Evolutionary conservation across 1,140 invertebrate species (phyloP).

Genomic region (Asobara japonica): DNA sequence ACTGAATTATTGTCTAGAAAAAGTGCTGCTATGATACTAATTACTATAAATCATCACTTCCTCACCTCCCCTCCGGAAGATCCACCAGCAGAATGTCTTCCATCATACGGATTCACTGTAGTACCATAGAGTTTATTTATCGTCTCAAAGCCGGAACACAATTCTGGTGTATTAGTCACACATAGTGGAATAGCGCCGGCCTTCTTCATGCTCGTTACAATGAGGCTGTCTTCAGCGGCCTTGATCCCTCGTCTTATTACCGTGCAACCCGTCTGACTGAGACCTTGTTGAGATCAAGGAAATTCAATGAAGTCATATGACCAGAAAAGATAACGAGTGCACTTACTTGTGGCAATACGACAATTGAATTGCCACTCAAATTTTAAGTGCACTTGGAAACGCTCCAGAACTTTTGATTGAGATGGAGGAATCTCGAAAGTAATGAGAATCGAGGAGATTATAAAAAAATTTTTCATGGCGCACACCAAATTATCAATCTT

Average conservation of each 20-base stretch:
- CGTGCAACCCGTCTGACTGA: constrained; percentile 75
- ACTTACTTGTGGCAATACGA: too few relatives aligned
- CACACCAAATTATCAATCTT: too few relatives aligned
- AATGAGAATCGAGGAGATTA: too few relatives aligned
- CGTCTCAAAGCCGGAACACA: constrained; percentile 77
- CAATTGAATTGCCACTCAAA: too few relatives aligned
- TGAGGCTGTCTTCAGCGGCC: constrained; percentile 71
- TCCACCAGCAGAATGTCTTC: constrained; percentile 73
- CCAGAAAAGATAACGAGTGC: too few relatives aligned
- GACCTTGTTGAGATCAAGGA: constrained; percentile 57
- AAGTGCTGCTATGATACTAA: too few relatives aligned
- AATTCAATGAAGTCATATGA: background rate
- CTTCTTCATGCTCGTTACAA: constrained; percentile 69
- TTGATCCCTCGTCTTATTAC: constrained; percentile 67
- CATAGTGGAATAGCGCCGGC: constrained; percentile 83
- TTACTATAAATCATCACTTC: background rate
- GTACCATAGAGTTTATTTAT: constrained; percentile 76
- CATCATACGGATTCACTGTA: constrained; percentile 84
- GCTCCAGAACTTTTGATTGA: too few relatives aligned
- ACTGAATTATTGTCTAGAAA: too few relatives aligned
- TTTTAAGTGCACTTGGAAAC: too few relatives aligned
- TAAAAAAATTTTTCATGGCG: too few relatives aligned
- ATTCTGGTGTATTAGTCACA: constrained; percentile 85
- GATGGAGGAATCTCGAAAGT: too few relatives aligned
- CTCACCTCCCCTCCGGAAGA: constrained; percentile 81